Percentiles rank a stretch among this genome's conserved stretches.
phyloP scores from a whole-genome alignment of 1,140 invertebrate genomes.

The Drosophila pseudoobscura region DNA sequence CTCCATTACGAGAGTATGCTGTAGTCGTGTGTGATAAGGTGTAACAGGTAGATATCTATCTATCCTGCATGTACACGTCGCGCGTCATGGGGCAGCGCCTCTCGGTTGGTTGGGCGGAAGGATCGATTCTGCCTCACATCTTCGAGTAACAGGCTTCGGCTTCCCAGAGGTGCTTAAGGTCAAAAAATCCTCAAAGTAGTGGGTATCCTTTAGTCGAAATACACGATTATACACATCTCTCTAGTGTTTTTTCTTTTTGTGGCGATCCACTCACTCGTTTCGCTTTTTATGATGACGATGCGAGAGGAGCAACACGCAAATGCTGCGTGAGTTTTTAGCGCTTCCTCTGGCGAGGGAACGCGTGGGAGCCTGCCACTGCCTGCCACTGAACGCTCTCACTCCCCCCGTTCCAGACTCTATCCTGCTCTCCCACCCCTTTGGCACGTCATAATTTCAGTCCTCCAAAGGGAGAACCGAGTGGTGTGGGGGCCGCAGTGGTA shows the following conservation, averaged over 20 bases:
- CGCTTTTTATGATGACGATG: constrained; percentile 55
- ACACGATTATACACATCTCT: background rate
- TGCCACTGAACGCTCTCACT: background rate
- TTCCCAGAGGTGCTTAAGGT: no score
- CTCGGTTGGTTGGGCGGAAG: no score
- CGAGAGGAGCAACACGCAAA: constrained; percentile 70
- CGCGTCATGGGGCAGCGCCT: no score
- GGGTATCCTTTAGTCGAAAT: no score
- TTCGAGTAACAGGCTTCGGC: no score
- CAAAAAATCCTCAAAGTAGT: no score
- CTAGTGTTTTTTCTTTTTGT: constrained; percentile 14
- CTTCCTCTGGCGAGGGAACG: background rate
- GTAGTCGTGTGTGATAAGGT: no score
- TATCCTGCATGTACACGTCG: no score
- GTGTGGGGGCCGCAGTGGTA: constrained; percentile 1
- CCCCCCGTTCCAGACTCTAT: background rate
- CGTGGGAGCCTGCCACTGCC: background rate
- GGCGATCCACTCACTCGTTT: constrained; percentile 43
- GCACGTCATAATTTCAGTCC: constrained; percentile 77
- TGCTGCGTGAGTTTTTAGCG: constrained; percentile 66
- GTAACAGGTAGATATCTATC: no score
- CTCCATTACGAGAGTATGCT: no score
- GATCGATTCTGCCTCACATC: no score
- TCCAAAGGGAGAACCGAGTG: constrained; percentile 37
- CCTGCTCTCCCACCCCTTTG: constrained; percentile 15